Base-by-base conservation (phyloP, 1,140 invertebrate species). In the Ctenoplectra terminalis region DNA sequence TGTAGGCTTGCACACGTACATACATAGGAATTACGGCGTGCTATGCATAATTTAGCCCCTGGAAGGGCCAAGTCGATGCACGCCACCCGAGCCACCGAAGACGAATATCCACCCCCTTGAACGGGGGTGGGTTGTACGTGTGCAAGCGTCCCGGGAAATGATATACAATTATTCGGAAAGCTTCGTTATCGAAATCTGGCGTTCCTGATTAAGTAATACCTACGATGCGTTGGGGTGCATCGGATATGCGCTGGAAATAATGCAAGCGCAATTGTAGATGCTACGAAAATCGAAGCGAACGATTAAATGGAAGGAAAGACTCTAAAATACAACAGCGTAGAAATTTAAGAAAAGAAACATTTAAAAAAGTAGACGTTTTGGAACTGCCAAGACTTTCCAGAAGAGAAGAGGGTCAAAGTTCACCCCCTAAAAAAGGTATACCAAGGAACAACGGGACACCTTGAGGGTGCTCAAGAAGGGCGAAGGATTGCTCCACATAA, bases 401-500 rank as follows among this genome's bases (percentile, higher is more conserved):
- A n/a, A n/a, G n/a, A n/a, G n/a, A n/a, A n/a, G n/a, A n/a, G n/a
- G n/a, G n/a, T n/a, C n/a, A n/a, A n/a, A n/a, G n/a, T n/a, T n/a
- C n/a, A n/a, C n/a, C n/a, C n/a, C n/a, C n/a, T n/a, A n/a, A n/a
- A n/a, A n/a, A n/a, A n/a, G n/a, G n/a, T n/a, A n/a, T n/a, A n/a
- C n/a, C n/a, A n/a, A n/a, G n/a, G n/a, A n/a, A n/a, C n/a, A n/a
- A n/a, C n/a, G n/a, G 29, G 56, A 58, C 56, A 58, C 56, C 13
- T 58, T 58, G 56, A n/a, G n/a, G 20, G 52, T n/a, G 64, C 15
- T 8, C 1, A 31, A n/a, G 56, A 76, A 43, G 26, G 63, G 17
- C 69, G 64, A 43, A 78, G 80, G 85, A 90, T 90, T 89, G 90
- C 87, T 90, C 90, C 86, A 89, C 90, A 91, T 90, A 92, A 92